Evolutionary conservation across 2,797 vertebrate genomes (phyloP).

Genomic region (Heliangelus exortis): DNA sequence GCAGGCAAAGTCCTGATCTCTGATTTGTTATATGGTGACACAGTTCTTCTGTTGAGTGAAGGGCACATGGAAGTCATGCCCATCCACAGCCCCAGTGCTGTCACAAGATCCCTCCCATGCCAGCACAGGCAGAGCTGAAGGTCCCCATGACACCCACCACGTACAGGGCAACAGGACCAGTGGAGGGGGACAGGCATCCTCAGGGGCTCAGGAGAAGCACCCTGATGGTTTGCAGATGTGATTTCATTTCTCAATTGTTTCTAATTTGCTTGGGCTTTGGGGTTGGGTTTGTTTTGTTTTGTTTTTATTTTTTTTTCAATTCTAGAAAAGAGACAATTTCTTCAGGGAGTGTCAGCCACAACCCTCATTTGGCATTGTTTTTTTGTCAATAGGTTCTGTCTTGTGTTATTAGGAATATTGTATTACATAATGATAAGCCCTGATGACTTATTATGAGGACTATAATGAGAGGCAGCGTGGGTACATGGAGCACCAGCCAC

Average conservation of each 20-base stretch:
- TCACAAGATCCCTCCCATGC: background rate
- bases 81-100: background rate
- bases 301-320: background rate
- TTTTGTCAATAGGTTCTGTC: slow-evolving; percentile 51
- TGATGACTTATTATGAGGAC: background rate
- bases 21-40: background rate
- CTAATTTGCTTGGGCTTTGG: background rate
- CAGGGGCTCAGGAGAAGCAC: background rate
- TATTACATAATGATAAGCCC: slow-evolving; percentile 55
- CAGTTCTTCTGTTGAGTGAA: background rate
- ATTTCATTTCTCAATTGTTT: slow-evolving; percentile 54
- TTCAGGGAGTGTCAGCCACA: slow-evolving; percentile 58
- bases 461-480: background rate
- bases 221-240: slow-evolving; percentile 40
- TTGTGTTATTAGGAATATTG: slow-evolving; percentile 20
- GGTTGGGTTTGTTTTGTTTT: no score
- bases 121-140: rapidly evolving
- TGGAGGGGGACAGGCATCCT: background rate
- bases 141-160: background rate
- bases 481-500: background rate
- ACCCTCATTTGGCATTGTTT: slow-evolving; percentile 42
- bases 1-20: background rate
- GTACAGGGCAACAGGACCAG: rapidly evolving
- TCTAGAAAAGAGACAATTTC: slow-evolving; percentile 51
- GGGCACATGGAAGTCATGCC: rapidly evolving